A percentile compares a stretch with the other conserved stretches of the same genome.
phyloP scores from a whole-genome alignment of 2,113 vertebrate genomes.

The Mus spicilegus region DNA sequence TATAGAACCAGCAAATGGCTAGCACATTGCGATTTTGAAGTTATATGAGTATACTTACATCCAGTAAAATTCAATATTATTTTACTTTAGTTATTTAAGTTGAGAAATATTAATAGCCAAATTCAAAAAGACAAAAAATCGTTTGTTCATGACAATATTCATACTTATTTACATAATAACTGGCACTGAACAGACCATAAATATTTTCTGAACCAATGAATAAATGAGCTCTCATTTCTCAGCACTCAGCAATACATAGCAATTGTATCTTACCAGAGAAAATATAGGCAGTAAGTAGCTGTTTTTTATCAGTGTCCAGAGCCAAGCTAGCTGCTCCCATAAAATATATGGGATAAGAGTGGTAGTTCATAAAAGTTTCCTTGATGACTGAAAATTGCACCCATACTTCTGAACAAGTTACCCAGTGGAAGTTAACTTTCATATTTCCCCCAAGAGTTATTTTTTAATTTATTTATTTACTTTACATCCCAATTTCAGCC shows the following conservation, averaged over 20 bases:
- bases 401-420: conserved; percentile 25
- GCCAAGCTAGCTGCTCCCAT: background rate
- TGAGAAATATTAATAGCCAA: background rate
- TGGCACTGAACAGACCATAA: background rate
- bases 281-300: background rate
- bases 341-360: background rate
- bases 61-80: conserved; percentile 9
- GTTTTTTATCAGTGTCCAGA: background rate
- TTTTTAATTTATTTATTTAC: background rate
- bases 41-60: background rate
- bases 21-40: background rate
- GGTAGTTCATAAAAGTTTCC: background rate
- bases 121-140: background rate
- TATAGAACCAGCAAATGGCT: background rate
- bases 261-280: background rate
- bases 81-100: background rate
- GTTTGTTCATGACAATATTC: background rate
- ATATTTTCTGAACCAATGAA: background rate
- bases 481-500: background rate
- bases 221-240: background rate
- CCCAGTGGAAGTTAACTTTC: background rate
- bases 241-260: background rate
- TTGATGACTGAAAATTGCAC: conserved; percentile 5
- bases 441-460: background rate
- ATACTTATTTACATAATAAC: background rate